phyloP scores from a whole-genome alignment of 2,888 invertebrate species.

The Polietes domitor region DNA sequence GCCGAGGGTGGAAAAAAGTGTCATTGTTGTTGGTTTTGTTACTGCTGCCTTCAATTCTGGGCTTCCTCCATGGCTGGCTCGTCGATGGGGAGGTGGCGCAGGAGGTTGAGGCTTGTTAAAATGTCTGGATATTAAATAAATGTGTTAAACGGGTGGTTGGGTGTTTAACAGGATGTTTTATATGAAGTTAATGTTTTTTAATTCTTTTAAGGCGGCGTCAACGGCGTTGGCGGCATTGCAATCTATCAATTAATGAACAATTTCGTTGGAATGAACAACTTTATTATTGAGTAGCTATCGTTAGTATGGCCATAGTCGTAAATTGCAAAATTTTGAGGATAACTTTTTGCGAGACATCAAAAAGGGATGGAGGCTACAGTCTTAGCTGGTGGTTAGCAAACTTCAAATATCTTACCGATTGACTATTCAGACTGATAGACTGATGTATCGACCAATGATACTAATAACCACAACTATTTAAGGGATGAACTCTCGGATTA shows the following conservation, averaged over 20 bases:
- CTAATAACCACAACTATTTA: no score
- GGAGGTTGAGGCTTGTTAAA: conserved; percentile 47
- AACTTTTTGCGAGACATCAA: no score
- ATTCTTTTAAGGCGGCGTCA: not conserved
- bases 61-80: not conserved
- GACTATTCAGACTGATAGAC: no score
- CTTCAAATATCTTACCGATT: no score
- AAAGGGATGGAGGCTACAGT: no score
- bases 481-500: no score
- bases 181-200: conserved; percentile 36
- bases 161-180: conserved; percentile 20
- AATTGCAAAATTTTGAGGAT: no score
- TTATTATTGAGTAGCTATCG: conserved; percentile 5
- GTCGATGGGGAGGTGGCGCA: not conserved
- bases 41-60: not conserved
- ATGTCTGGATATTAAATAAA: conserved; percentile 51
- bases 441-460: no score
- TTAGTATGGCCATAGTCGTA: not conserved
- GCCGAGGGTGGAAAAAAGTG: conserved; percentile 27
- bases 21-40: conserved; percentile 43
- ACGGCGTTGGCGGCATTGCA: not conserved
- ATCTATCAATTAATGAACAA: conserved; percentile 8
- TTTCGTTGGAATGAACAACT: not conserved
- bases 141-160: conserved; percentile 47
- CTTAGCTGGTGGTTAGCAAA: no score